Evolutionary conservation across 2,888 invertebrate genomes (phyloP), one percentile per base, ranked within the genome.

Genomic region (Standfussiana lucernea): DNA sequence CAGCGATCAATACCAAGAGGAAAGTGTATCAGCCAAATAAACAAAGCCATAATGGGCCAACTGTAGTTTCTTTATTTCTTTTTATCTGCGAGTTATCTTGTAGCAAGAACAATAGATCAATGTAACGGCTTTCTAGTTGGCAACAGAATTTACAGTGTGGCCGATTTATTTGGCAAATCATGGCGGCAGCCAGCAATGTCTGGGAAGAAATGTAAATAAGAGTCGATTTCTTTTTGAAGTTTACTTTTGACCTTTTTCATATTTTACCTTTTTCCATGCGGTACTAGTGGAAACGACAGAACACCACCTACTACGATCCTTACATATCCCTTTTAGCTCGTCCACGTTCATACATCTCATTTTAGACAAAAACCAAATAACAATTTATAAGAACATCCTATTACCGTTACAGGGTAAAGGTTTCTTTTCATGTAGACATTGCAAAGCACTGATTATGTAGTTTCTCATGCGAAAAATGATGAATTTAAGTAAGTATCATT

Each of bases 71-170:
- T 65, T 66, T 77, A 45, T 77, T 76, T 77, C 15, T 4, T 50
- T 73, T 69, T 79, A 50, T 68, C 42, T n/a, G 50, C 61, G 35
- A 77, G 40, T 21, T 50, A 69, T 61, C 45, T 59, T 67, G 56
- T 77, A 42, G 2, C 1, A 50, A 32, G 47, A 50, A 78, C 67
- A 67, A 77, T 78, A 50, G 68, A 77, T 79, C 40, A 68, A 79
- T 50, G n/a, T 79, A 42, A 77, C 61, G 42, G 61, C 1, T 24
- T 50, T 61, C 37, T 79, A 50, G 61, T 62, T 79, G 24, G 50
- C 79, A 69, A 42, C 10, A 61, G 10, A 59, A 77, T 76, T 65
- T 65, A 47, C n/a, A 53, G 42, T 7, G 42, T 8, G 1, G 13
- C 32, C 21, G 50, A 24, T 65, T 21, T 32, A 47, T 32, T 66